A percentile compares a stretch with the other conserved stretches of the same genome.
These are phyloP conservation scores for Panagrolaimus sp. DNA, from an alignment of 1,140 invertebrate species.

Conservation along the genomic window DNA sequence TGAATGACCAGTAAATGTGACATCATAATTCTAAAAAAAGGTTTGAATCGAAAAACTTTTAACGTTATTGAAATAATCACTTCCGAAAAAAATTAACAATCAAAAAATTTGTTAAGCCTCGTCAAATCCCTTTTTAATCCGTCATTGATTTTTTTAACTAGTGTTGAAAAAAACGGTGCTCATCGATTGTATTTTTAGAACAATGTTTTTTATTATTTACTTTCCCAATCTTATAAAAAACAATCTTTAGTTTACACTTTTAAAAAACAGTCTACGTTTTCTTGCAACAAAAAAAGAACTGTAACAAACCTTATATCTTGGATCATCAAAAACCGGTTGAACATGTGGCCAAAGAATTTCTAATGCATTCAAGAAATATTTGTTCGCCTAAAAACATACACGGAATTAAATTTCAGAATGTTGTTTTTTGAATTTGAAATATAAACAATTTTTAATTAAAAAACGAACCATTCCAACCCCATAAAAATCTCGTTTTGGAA, in stretches of 20 bases:
- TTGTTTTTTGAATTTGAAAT: not conserved
- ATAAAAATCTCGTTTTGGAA: not conserved
- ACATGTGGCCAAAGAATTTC: conserved; percentile 7
- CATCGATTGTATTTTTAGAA: too few relatives aligned
- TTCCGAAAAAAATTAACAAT: too few relatives aligned
- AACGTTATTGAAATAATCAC: too few relatives aligned
- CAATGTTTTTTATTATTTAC: too few relatives aligned
- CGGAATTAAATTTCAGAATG: not conserved
- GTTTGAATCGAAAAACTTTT: too few relatives aligned
- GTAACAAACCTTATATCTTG: not conserved
- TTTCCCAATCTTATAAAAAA: too few relatives aligned
- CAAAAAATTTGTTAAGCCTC: too few relatives aligned
- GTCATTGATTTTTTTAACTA: too few relatives aligned
- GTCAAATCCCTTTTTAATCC: too few relatives aligned
- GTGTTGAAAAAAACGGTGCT: too few relatives aligned
- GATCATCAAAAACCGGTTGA: not conserved
- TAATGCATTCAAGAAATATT: conserved; percentile 4
- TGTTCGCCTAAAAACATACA: conserved; percentile 6
- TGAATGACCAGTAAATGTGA: conserved; percentile 16
- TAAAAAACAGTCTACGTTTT: too few relatives aligned
- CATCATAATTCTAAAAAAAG: conserved; percentile 2
- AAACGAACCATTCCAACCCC: not conserved
- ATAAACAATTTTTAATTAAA: too few relatives aligned
- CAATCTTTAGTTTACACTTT: not conserved
- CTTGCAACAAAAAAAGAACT: not conserved